These are phyloP conservation scores for Albula glossodonta DNA, from an alignment of 2,113 vertebrate species.

Conservation along the genomic window DNA sequence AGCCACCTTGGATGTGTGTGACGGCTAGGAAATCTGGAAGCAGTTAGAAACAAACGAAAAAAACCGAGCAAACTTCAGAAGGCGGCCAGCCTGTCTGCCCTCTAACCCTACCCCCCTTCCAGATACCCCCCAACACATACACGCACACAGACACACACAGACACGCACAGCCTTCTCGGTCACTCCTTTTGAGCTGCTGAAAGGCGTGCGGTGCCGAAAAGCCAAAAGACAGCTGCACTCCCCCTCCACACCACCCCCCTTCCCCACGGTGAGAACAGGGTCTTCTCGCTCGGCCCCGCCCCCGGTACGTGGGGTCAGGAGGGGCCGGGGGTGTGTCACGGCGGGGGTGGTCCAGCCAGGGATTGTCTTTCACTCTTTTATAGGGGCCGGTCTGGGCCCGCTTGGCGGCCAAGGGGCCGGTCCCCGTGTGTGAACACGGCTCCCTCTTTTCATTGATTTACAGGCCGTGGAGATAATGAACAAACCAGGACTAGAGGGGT, in stretches of 20 bases:
- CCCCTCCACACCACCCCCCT: constrained; percentile 18
- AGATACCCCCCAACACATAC: constrained; percentile 19
- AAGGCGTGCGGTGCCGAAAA: constrained; percentile 57
- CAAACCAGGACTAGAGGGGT: constrained; percentile 23
- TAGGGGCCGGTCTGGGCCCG: constrained; percentile 48
- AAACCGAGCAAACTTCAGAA: constrained; percentile 51
- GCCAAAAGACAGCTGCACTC: constrained; percentile 65
- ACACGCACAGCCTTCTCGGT: constrained; percentile 39
- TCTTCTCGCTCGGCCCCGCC: constrained; percentile 51
- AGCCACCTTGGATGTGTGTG: constrained; percentile 61
- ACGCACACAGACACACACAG: not conserved
- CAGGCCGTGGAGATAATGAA: constrained; percentile 27
- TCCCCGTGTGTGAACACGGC: not conserved
- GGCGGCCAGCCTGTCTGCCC: constrained; percentile 56
- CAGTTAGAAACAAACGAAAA: constrained; percentile 50
- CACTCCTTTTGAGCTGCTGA: constrained; percentile 65
- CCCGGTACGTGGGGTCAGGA: constrained; percentile 60
- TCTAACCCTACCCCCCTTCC: constrained; percentile 43
- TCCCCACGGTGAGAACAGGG: constrained; percentile 49
- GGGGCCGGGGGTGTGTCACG: constrained; percentile 51
- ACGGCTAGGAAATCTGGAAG: constrained; percentile 66
- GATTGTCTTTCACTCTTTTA: constrained; percentile 66
- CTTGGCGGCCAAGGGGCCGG: constrained; percentile 11
- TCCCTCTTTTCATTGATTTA: constrained; percentile 39
- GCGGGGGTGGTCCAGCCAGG: constrained; percentile 53